phyloP scores from a whole-genome alignment of 2,113 vertebrate species.

The Larimichthys polyactis region DNA sequence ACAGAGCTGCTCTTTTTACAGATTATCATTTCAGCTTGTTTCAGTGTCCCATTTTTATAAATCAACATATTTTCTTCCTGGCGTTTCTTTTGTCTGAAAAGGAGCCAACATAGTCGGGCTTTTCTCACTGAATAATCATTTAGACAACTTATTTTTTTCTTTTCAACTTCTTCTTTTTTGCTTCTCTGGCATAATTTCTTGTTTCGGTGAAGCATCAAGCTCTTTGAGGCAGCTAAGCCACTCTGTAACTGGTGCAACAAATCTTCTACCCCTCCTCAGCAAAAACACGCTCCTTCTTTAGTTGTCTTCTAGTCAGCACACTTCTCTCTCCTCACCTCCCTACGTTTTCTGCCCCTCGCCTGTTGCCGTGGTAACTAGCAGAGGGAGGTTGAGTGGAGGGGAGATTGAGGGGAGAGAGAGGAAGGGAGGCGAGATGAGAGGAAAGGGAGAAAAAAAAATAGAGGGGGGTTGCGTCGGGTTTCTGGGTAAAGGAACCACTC shows the following conservation, averaged over 20 bases:
- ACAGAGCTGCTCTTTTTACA: background rate
- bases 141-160: too few species aligned
- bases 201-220: background rate
- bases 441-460: background rate
- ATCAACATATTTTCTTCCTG: background rate
- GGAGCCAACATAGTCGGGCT: background rate
- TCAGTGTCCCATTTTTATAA: background rate
- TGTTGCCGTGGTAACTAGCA: slow-evolving; percentile 85
- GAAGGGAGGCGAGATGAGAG: slow-evolving; percentile 38
- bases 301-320: slow-evolving; percentile 54
- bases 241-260: slow-evolving; percentile 23
- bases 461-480: slow-evolving; percentile 38
- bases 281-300: slow-evolving; percentile 43
- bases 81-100: background rate
- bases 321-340: slow-evolving; percentile 50
- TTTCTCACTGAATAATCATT: slow-evolving; percentile 14
- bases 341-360: slow-evolving; percentile 76
- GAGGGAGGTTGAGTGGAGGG: slow-evolving; percentile 72
- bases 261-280: slow-evolving; percentile 22
- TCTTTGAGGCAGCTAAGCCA: slow-evolving; percentile 14
- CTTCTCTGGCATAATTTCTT: slow-evolving; percentile 10
- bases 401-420: slow-evolving; percentile 53
- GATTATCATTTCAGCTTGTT: background rate
- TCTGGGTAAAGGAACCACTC: slow-evolving; percentile 65
- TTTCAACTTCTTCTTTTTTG: too few species aligned